These are phyloP conservation scores for Rhinophrynus dorsalis DNA, from an alignment of 2,797 vertebrate genomes.

Conservation along the genomic window DNA sequence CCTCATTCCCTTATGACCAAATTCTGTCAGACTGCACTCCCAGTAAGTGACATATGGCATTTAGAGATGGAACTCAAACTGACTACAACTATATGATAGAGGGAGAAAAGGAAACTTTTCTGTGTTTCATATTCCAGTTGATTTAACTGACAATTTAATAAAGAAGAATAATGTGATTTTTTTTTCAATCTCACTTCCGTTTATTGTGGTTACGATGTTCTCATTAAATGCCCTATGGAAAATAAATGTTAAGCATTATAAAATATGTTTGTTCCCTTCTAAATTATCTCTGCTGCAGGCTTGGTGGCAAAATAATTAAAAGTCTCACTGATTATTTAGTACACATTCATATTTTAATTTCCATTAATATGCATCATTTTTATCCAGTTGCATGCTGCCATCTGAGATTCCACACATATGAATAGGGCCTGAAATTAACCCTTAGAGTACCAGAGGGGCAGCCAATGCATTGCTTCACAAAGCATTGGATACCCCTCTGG, in stretches of 20 bases:
- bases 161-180: conserved; percentile 17
- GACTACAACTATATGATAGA: conserved; percentile 13
- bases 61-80: conserved; percentile 18
- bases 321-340: conserved; percentile 44
- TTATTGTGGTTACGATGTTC: conserved; percentile 34
- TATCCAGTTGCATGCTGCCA: background rate
- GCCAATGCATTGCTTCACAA: no score
- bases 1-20: conserved; percentile 38
- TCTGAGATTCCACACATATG: conserved; percentile 12
- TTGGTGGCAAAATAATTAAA: conserved; percentile 42
- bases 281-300: conserved; percentile 34
- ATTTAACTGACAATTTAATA: conserved; percentile 27
- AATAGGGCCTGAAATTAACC: no score
- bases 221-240: conserved; percentile 27
- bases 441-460: no score
- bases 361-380: conserved; percentile 42
- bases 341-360: conserved; percentile 43
- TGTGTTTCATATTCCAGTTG: background rate
- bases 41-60: conserved; percentile 45
- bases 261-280: conserved; percentile 39
- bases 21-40: conserved; percentile 29
- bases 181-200: conserved; percentile 31
- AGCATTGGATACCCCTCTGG: no score
- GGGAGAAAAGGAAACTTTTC: conserved; percentile 22
- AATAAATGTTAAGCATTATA: conserved; percentile 41